A percentile compares a stretch with the other conserved stretches of the same genome.
phyloP scores from a whole-genome alignment of 2,113 vertebrate species.

The Romanogobio albipinnatus region DNA sequence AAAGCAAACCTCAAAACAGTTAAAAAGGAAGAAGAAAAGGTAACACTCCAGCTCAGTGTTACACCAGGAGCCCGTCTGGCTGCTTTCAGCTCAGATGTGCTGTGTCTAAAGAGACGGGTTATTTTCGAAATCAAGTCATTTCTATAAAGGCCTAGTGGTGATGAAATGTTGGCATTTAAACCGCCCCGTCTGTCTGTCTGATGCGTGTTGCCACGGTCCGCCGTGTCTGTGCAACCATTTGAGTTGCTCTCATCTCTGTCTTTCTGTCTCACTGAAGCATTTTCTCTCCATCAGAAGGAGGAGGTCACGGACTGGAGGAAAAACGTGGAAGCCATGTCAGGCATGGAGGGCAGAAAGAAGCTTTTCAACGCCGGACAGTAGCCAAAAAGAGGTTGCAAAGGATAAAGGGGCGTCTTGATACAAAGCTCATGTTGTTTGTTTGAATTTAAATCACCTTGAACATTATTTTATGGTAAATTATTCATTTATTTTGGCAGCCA shows the following conservation, averaged over 20 bases:
- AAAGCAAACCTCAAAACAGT: conserved; percentile 73
- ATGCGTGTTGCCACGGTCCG: neutral
- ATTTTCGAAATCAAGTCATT: conserved; percentile 34
- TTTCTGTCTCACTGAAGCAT: conserved; percentile 37
- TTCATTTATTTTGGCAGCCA: conserved; percentile 41
- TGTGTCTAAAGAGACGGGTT: neutral
- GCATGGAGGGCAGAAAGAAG: conserved; percentile 75
- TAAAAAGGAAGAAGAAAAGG: conserved; percentile 74
- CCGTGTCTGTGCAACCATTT: conserved; percentile 23
- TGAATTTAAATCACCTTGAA: conserved; percentile 34
- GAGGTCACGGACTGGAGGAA: conserved; percentile 74
- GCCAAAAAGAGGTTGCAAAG: neutral
- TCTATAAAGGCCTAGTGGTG: neutral
- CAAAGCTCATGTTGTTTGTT: neutral
- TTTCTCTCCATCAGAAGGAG: conserved; percentile 58
- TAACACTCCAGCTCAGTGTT: conserved; percentile 32
- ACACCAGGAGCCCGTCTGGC: conserved; percentile 1
- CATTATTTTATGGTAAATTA: conserved; percentile 27
- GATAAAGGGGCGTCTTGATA: conserved; percentile 6
- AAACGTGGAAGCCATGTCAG: conserved; percentile 73
- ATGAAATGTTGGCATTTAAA: conserved; percentile 30
- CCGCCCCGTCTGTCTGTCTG: conserved; percentile 22
- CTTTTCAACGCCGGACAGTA: conserved; percentile 64
- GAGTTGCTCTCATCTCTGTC: conserved; percentile 31
- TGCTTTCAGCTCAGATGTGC: neutral